phyloP scores from a whole-genome alignment of 2,888 invertebrate genomes.

The Tholera decimalis region DNA sequence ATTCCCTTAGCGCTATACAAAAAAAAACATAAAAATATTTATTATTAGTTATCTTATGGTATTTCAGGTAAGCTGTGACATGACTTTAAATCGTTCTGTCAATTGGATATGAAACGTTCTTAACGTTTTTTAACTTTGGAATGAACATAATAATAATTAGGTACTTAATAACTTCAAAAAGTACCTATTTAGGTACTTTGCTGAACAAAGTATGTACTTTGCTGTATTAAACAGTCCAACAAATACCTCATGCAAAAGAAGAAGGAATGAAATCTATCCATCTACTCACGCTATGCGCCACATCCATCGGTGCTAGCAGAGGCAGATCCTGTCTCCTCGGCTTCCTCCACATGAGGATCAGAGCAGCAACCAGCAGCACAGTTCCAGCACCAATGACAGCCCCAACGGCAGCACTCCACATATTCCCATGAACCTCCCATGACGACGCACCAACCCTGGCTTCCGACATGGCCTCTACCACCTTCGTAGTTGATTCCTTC shows the following conservation, averaged over 20 bases:
- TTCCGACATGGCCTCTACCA: constrained; percentile 66
- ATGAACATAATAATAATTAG: not conserved
- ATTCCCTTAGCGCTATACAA: not conserved
- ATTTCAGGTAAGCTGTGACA: not conserved
- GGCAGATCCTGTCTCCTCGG: constrained; percentile 79
- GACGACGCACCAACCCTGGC: constrained; percentile 67
- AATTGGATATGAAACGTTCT: not conserved
- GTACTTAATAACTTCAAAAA: not conserved
- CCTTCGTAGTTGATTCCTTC: constrained; percentile 56
- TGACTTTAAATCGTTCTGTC: not conserved
- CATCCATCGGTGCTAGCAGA: constrained; percentile 83
- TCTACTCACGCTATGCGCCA: constrained; percentile 85
- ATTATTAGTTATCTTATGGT: not conserved
- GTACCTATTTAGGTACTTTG: not conserved
- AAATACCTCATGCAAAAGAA: not conserved
- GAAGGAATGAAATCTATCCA: not conserved
- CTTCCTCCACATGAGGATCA: constrained; percentile 80
- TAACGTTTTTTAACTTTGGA: not conserved
- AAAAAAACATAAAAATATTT: not conserved
- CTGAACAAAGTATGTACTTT: too few relatives aligned
- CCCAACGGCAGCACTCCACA: constrained; percentile 84
- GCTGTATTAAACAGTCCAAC: not conserved
- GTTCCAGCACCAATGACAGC: constrained; percentile 84
- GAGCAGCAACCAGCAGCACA: constrained; percentile 81
- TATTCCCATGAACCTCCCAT: constrained; percentile 73